phyloP scores from a whole-genome alignment of 2,113 vertebrate species.

The Grammomys surdaster region DNA sequence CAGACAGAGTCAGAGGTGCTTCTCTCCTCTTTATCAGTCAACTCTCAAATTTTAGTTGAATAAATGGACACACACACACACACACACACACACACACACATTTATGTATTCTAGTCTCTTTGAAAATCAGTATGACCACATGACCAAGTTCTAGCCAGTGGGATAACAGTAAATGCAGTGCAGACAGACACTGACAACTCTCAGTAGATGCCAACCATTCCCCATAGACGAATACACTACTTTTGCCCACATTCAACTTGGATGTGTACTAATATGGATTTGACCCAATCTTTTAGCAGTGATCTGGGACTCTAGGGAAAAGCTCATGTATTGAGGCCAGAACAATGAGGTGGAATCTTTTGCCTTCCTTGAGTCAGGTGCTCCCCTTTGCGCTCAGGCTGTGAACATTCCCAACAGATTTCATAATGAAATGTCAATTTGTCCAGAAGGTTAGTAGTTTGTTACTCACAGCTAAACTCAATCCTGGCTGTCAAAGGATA shows the following conservation, averaged over 20 bases:
- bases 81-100: not conserved
- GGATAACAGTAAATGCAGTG: not conserved
- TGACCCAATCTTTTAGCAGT: not conserved
- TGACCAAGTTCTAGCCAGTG: not conserved
- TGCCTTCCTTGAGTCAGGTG: not conserved
- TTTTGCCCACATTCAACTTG: not conserved
- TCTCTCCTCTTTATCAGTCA: not conserved
- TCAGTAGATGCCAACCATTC: too few relatives aligned
- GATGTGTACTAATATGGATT: not conserved
- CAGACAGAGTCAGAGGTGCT: not conserved
- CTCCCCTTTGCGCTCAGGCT: not conserved
- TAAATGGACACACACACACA: not conserved
- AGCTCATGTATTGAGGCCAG: rapidly evolving
- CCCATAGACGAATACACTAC: not conserved
- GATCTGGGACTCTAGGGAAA: not conserved
- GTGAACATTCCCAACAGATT: not conserved
- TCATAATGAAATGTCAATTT: not conserved
- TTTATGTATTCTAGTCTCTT: not conserved
- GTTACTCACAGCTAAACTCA: not conserved
- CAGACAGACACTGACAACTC: not conserved
- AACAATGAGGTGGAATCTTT: not conserved
- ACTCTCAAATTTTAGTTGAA: not conserved
- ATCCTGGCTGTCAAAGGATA: not conserved
- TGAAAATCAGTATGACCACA: not conserved
- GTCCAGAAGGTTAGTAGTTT: not conserved